Conservation (phyloP, 2,888 invertebrate species). For the Eucera pruinosa region DNA sequence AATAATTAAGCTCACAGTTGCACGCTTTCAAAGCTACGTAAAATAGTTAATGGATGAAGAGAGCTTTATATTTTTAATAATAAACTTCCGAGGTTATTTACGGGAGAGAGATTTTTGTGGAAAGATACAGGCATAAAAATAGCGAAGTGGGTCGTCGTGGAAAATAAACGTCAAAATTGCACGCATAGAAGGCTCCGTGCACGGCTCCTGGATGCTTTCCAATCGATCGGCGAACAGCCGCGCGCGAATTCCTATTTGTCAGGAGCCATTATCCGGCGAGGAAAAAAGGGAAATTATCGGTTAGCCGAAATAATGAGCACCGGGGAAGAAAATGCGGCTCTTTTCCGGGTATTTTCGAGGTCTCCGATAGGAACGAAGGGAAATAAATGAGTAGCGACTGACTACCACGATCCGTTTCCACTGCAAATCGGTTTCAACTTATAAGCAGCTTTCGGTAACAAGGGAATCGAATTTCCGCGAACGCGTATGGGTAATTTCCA, state of each 20-base stretch:
- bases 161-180: conserved; percentile 42
- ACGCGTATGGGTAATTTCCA: not conserved
- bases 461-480: not conserved
- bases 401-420: not conserved
- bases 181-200: conserved; percentile 15
- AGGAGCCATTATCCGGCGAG: conserved; percentile 44
- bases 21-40: too few relatives aligned
- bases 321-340: conserved; percentile 1
- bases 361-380: not conserved
- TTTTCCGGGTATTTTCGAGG: conserved; percentile 15
- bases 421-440: conserved; percentile 7
- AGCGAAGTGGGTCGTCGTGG: conserved; percentile 39
- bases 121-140: conserved; percentile 32
- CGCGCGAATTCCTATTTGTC: conserved; percentile 59
- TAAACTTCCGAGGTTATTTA: conserved; percentile 13
- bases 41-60: not conserved
- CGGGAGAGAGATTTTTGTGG: not conserved
- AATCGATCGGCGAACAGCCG: conserved; percentile 47
- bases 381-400: conserved; percentile 6
- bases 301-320: conserved; percentile 34
- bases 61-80: not conserved
- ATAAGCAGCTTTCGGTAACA: not conserved
- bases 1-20: too few relatives aligned
- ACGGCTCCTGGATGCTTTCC: conserved; percentile 46
- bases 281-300: conserved; percentile 35